phyloP scores from a whole-genome alignment of 2,113 vertebrate genomes.

The Candoia aspera region DNA sequence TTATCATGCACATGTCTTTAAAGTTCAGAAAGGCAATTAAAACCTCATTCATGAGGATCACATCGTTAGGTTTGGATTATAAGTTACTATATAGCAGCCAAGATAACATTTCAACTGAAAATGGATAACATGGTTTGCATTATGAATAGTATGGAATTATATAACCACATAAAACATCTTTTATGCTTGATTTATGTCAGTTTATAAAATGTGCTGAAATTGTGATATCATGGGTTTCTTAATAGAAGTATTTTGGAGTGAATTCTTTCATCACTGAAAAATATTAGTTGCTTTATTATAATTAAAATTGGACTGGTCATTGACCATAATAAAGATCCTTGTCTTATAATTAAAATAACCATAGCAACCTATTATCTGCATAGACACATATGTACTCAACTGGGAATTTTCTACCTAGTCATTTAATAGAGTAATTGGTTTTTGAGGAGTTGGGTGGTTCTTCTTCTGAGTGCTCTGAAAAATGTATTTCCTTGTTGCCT shows the following conservation, averaged over 20 bases:
- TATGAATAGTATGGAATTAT: background rate
- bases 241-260: background rate
- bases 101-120: background rate
- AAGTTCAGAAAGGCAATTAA: background rate
- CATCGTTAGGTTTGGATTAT: background rate
- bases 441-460: background rate
- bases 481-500: slow-evolving; percentile 33
- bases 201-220: background rate
- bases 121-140: background rate
- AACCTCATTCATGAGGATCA: background rate
- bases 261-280: background rate
- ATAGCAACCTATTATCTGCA: background rate
- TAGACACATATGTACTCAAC: background rate
- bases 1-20: background rate
- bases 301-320: background rate
- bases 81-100: background rate
- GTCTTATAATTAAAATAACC: background rate
- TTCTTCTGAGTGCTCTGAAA: slow-evolving; percentile 27
- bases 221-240: background rate
- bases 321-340: background rate
- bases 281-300: background rate
- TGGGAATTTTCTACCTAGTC: background rate
- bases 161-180: background rate
- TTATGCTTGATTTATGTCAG: background rate
- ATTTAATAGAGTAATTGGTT: background rate